Evolutionary conservation across 2,797 vertebrate species (phyloP), one percentile per base, ranked within the genome.

Genomic region (Aulostomus chinensis): DNA sequence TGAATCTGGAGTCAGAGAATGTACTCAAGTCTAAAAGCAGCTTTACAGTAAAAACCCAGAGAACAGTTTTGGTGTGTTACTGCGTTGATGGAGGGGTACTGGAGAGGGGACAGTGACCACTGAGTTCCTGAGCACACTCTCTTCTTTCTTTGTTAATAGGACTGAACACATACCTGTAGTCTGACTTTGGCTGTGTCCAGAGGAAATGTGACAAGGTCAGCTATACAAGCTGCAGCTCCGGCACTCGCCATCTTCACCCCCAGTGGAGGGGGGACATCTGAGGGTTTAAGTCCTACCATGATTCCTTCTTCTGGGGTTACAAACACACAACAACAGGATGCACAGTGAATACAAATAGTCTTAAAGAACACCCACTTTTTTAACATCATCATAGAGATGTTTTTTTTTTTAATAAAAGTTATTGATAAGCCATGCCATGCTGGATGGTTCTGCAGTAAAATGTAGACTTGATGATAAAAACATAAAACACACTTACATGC

Each of bases 141-240:
- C 9, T 9, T 28, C n/a, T 4, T 18, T n/a, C 2, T 25, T 15
- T 38, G 9, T 17, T 32, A 8, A 26, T 21, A 1, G n/a, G 11
- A 9, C 2, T 22, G 5, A 54, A 4, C 36, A 45, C n/a, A 11
- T 83, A 95, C 94, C 93, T 96, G 94, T 4, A 95, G 83, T 50
- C 94, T 84, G 78, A 96, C 94, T 94, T 95, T 95, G 32, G 93
- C 93, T 0, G 94, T 95, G 88, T 95, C 94, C 88, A 95, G 80
- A 22, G 94, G 94, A 68, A 96, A 95, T 7, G 94, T 95, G 84
- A 94, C 72, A 0, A 94, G 66, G 15, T 95, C 94, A 0, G 92
- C 94, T 15, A 94, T 78, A 38, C 94, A 95, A 16, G 93, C 94
- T 0, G 93, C 92, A 1, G 81, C 77, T 1, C 92, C 94, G 0